Evolutionary conservation across 2,797 vertebrate species (phyloP).

Genomic region (Echiichthys vipera): DNA sequence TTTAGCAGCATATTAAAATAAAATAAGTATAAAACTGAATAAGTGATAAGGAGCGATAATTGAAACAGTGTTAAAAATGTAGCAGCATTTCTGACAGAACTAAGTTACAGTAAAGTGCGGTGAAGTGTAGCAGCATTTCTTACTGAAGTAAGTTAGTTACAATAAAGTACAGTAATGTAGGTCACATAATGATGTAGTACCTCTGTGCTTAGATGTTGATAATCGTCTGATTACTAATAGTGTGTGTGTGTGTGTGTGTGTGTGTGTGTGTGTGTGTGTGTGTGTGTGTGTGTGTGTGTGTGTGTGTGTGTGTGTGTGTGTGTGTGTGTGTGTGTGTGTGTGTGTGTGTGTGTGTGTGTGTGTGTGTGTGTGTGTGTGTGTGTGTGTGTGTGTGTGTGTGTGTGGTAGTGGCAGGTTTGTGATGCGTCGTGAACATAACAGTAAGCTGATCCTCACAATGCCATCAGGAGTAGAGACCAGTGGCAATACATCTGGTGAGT

Average conservation of each 20-base stretch:
- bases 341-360: constrained; percentile 13
- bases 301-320: constrained; percentile 56
- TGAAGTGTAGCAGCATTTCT: no score
- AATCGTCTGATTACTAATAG: neutral
- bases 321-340: constrained; percentile 54
- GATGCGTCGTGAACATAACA: constrained; percentile 94
- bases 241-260: constrained; percentile 56
- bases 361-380: neutral
- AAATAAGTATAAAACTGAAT: no score
- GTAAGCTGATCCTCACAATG: constrained; percentile 91
- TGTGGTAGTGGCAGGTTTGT: constrained; percentile 82
- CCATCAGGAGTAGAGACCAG: constrained; percentile 59
- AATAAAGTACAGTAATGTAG: no score
- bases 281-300: constrained; percentile 58
- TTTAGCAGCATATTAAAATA: no score
- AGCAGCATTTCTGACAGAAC: no score
- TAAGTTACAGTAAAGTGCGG: no score
- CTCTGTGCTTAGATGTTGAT: neutral
- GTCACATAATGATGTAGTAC: neutral
- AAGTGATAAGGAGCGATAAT: no score
- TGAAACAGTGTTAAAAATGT: no score
- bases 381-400: constrained; percentile 15
- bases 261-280: constrained; percentile 58
- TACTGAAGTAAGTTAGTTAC: no score
- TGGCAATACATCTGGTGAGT: constrained; percentile 49